A percentile compares a stretch with the other conserved stretches of the same genome.
phyloP scores from a whole-genome alignment of 2,113 vertebrate species.

The Triplophysa rosa region DNA sequence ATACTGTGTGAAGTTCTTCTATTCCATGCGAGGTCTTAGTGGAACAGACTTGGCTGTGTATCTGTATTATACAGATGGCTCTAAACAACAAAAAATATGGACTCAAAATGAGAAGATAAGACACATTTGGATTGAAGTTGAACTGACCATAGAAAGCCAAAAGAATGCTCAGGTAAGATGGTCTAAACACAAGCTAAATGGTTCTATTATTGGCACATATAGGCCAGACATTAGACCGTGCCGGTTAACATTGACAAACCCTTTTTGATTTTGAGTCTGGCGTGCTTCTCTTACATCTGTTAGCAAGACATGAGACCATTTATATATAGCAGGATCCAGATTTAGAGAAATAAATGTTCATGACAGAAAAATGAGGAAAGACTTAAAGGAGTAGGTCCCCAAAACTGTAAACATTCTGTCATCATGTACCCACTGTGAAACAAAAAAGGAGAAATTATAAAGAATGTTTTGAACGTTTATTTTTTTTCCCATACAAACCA shows the following conservation, averaged over 20 bases:
- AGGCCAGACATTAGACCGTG: too few species aligned
- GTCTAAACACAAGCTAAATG: neutral
- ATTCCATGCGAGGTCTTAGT: conserved; percentile 86
- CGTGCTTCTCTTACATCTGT: conserved; percentile 18
- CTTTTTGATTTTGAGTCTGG: neutral
- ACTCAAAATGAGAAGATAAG: conserved; percentile 81
- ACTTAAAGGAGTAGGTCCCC: neutral
- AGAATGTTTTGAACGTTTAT: too few species aligned
- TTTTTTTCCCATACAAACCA: too few species aligned
- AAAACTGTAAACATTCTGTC: too few species aligned
- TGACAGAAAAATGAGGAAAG: neutral
- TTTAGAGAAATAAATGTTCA: conserved; percentile 17
- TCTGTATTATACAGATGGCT: conserved; percentile 79
- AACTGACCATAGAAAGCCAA: conserved; percentile 85
- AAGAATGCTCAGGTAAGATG: conserved; percentile 82
- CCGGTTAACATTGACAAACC: too few species aligned
- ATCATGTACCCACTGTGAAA: too few species aligned
- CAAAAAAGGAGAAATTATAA: too few species aligned
- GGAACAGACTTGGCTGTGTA: conserved; percentile 86
- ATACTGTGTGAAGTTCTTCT: conserved; percentile 91
- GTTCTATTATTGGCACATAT: neutral
- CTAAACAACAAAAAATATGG: conserved; percentile 88
- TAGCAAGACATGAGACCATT: conserved; percentile 5
- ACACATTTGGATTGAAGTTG: conserved; percentile 85
- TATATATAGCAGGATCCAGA: neutral